phyloP scores from a whole-genome alignment of 2,113 vertebrate species.

The Channa argus region DNA sequence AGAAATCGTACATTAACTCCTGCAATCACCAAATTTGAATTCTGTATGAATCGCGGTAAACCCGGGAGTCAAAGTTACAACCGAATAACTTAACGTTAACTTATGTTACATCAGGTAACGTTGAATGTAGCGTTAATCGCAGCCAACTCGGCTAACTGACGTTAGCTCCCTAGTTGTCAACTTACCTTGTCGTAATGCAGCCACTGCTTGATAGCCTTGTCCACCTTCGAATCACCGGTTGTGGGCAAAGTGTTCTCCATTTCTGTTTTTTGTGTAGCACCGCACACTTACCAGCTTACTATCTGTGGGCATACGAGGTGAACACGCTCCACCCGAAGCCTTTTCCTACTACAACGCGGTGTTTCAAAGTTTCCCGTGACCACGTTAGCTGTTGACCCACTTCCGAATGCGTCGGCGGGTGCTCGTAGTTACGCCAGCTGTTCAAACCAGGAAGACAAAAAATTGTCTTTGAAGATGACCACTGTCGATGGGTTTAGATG shows the following conservation, averaged over 20 bases:
- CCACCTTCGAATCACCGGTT: slow-evolving; percentile 70
- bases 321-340: neutral
- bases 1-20: too few relatives aligned
- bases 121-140: neutral
- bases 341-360: neutral
- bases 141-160: neutral
- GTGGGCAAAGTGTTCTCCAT: slow-evolving; percentile 62
- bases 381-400: too few relatives aligned
- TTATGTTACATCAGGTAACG: neutral
- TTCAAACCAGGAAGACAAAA: too few relatives aligned
- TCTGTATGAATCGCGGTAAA: too few relatives aligned
- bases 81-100: neutral
- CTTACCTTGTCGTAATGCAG: slow-evolving; percentile 89
- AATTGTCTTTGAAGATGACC: too few relatives aligned
- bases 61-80: too few relatives aligned
- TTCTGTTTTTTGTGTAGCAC: neutral
- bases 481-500: too few relatives aligned
- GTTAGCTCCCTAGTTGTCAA: slow-evolving; percentile 31
- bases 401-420: too few relatives aligned
- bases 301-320: neutral
- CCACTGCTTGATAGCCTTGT: slow-evolving; percentile 85
- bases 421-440: too few relatives aligned
- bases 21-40: too few relatives aligned
- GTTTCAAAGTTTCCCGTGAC: neutral
- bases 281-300: neutral